A percentile compares a stretch with the other conserved stretches of the same genome.
Evolutionary conservation across 2,888 invertebrate species (phyloP).

Genomic region (Lucinisca nassula): DNA sequence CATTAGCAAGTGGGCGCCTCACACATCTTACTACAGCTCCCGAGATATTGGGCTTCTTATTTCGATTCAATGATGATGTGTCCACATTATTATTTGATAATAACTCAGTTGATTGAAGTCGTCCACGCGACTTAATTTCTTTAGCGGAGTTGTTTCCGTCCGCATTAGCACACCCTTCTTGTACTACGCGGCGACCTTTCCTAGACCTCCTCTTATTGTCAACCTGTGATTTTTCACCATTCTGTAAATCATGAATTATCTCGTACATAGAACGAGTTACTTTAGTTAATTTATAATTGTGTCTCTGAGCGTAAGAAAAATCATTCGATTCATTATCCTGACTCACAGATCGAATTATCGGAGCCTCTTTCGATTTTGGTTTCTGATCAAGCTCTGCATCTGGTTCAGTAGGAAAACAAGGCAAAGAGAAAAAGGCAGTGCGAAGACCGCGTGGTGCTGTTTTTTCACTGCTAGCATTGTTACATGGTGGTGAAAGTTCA

Average conservation of each 20-base stretch:
- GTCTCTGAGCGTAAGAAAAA: conserved; percentile 73
- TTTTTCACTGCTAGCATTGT: neutral
- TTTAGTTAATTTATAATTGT: conserved; percentile 77
- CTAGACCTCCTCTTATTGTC: conserved; percentile 52
- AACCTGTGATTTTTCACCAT: conserved; percentile 56
- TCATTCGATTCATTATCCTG: conserved; percentile 47
- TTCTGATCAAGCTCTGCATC: conserved; percentile 17
- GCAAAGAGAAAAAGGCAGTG: conserved; percentile 56
- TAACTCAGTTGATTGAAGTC: conserved; percentile 43
- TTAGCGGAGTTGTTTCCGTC: conserved; percentile 57
- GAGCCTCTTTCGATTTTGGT: conserved; percentile 34
- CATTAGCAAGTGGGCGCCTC: conserved; percentile 69
- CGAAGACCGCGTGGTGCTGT: neutral
- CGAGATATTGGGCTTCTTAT: conserved; percentile 44
- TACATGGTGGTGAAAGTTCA: conserved; percentile 8
- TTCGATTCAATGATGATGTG: conserved; percentile 19
- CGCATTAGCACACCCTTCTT: conserved; percentile 33
- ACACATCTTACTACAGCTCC: conserved; percentile 71
- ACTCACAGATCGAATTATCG: conserved; percentile 33
- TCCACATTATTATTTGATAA: conserved; percentile 47
- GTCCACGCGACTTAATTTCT: conserved; percentile 58
- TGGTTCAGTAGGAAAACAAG: conserved; percentile 53
- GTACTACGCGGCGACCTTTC: conserved; percentile 55
- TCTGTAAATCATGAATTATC: conserved; percentile 76
- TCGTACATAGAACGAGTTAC: conserved; percentile 78